These are phyloP conservation scores for Discoglossus pictus DNA, from an alignment of 2,797 vertebrate species.

Conservation along the genomic window DNA sequence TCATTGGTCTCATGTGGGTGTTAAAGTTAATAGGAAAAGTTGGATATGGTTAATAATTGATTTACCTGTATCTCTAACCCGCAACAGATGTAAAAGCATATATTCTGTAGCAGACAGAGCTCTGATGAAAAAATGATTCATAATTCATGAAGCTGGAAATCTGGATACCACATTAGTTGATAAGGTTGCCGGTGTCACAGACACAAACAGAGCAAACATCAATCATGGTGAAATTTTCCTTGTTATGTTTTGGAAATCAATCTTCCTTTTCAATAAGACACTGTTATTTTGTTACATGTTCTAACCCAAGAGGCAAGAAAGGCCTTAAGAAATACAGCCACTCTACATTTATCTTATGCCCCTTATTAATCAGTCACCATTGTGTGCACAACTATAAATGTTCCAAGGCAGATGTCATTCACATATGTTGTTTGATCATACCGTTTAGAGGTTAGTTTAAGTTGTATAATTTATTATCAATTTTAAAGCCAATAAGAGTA, in stretches of 20 bases:
- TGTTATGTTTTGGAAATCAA: slow-evolving; percentile 41
- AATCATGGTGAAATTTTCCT: slow-evolving; percentile 38
- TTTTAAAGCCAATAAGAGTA: no score
- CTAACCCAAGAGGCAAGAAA: neutral
- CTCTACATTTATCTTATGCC: slow-evolving; percentile 1
- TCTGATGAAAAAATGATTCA: slow-evolving; percentile 33
- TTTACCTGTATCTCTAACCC: slow-evolving; percentile 35
- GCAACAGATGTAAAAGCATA: slow-evolving; percentile 31
- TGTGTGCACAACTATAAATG: slow-evolving; percentile 28
- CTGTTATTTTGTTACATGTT: slow-evolving; percentile 22
- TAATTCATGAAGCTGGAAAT: slow-evolving; percentile 42
- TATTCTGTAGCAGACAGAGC: slow-evolving; percentile 10
- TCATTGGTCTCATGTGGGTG: slow-evolving; percentile 30
- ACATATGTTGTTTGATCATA: no score
- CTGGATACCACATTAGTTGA: slow-evolving; percentile 39
- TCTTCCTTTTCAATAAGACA: slow-evolving; percentile 18
- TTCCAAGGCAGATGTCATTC: neutral
- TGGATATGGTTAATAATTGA: slow-evolving; percentile 48
- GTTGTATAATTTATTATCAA: no score
- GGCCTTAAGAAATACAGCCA: neutral
- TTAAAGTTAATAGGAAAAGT: slow-evolving; percentile 37
- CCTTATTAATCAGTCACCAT: slow-evolving; percentile 22
- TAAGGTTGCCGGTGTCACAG: slow-evolving; percentile 33
- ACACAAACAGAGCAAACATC: slow-evolving; percentile 39
- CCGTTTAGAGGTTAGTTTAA: no score